These are phyloP conservation scores for Lerista edwardsae DNA, from an alignment of 2,797 vertebrate species.

Conservation along the genomic window DNA sequence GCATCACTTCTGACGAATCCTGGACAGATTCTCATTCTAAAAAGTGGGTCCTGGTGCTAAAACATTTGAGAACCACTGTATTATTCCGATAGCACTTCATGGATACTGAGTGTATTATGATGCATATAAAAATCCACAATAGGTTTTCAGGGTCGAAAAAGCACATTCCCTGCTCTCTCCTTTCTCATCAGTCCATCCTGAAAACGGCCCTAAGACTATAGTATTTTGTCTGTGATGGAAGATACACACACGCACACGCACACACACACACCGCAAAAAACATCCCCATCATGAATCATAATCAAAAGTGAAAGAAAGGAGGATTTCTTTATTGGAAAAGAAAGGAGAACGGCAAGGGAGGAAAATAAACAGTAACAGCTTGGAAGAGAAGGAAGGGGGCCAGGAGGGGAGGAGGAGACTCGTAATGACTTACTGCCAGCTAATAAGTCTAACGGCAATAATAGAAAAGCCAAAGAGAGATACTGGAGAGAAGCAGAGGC, in stretches of 20 bases:
- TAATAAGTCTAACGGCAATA: conserved; percentile 15
- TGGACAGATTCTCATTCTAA: no score
- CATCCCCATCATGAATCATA: fast-evolving
- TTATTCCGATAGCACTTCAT: no score
- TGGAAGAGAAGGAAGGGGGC: background rate
- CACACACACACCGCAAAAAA: background rate
- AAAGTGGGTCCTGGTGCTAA: no score
- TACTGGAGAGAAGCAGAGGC: conserved; percentile 4
- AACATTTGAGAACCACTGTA: no score
- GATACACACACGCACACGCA: background rate
- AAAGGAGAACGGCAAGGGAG: background rate
- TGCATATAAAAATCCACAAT: background rate
- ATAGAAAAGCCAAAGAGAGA: conserved; percentile 18
- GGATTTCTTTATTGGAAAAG: background rate
- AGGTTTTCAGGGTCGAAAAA: background rate
- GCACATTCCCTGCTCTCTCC: background rate
- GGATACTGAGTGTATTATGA: background rate
- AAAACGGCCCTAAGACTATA: background rate
- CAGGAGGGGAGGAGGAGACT: conserved; percentile 1
- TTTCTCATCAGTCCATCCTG: background rate
- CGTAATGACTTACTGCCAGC: background rate
- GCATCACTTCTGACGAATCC: no score
- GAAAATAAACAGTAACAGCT: conserved; percentile 20
- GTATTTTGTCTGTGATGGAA: background rate
- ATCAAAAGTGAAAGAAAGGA: background rate